Conservation (phyloP, 2,797 vertebrate species). For the Hylomyscus alleni region DNA sequence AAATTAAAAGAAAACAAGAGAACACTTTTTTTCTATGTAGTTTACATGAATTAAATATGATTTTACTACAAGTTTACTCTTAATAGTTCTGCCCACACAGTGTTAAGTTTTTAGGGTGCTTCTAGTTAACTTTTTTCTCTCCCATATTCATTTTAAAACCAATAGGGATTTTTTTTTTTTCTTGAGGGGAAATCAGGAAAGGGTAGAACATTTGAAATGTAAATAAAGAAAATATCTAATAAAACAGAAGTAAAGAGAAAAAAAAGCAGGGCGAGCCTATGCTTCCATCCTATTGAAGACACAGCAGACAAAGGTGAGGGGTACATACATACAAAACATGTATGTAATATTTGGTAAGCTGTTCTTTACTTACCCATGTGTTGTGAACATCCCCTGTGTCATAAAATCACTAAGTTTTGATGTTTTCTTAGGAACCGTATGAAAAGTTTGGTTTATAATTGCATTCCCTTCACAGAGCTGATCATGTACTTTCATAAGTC, state of each 20-base stretch:
- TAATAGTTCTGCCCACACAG: neutral
- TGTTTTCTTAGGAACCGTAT: conserved; percentile 36
- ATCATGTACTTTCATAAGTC: conserved; percentile 52
- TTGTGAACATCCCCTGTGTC: neutral
- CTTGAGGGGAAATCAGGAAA: no score
- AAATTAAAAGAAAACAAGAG: no score
- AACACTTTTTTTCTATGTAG: conserved; percentile 36
- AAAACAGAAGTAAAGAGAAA: no score
- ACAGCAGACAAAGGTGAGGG: no score
- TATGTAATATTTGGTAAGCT: neutral
- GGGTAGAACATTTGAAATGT: no score
- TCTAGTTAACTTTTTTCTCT: neutral
- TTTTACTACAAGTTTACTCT: conserved; percentile 45
- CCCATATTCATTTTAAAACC: conserved; percentile 42
- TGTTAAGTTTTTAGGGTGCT: conserved; percentile 46
- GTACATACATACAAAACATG: no score
- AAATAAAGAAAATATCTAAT: no score
- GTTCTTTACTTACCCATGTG: conserved; percentile 1
- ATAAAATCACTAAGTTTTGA: conserved; percentile 29
- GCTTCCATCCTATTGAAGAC: no score
- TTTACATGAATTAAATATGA: conserved; percentile 22
- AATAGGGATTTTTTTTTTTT: no score
- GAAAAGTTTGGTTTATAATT: conserved; percentile 27
- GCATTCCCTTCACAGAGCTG: conserved; percentile 52
- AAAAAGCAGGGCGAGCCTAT: no score